Evolutionary conservation across 2,888 invertebrate species (phyloP).

Genomic region (Drosophila ezoana): DNA sequence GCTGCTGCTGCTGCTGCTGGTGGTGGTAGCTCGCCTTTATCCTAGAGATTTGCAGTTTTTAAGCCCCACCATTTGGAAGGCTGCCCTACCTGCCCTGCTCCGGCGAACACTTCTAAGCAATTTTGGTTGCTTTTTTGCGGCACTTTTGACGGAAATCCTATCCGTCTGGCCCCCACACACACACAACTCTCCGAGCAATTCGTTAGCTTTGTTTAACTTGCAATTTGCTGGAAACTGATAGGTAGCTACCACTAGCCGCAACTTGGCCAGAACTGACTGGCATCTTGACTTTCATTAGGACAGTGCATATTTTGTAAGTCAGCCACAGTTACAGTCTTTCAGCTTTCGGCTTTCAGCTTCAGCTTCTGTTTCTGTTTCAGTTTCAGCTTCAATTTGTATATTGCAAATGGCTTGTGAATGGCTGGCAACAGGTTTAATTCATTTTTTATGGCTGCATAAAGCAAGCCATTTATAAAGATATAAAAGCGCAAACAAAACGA

Average conservation of each 20-base stretch:
- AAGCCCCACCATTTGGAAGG: slow-evolving; percentile 39
- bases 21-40: slow-evolving; percentile 29
- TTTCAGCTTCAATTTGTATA: slow-evolving; percentile 46
- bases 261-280: slow-evolving; percentile 62
- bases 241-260: slow-evolving; percentile 57
- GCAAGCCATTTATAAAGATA: slow-evolving; percentile 53
- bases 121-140: slow-evolving; percentile 54
- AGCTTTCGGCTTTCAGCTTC: slow-evolving; percentile 9
- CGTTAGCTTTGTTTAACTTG: slow-evolving; percentile 78
- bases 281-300: slow-evolving; percentile 71
- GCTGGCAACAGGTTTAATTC: slow-evolving; percentile 74
- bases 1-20: slow-evolving; percentile 10
- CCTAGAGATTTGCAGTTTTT: slow-evolving; percentile 62
- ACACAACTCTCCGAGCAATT: slow-evolving; percentile 51
- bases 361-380: slow-evolving; percentile 3
- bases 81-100: not conserved
- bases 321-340: slow-evolving; percentile 17
- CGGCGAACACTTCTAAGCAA: slow-evolving; percentile 52
- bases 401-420: slow-evolving; percentile 40
- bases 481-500: slow-evolving; percentile 33
- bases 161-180: slow-evolving; percentile 31
- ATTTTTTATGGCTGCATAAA: slow-evolving; percentile 58
- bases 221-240: slow-evolving; percentile 77
- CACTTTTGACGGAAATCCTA: slow-evolving; percentile 79
- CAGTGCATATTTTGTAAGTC: slow-evolving; percentile 51